Conservation (phyloP, 2,797 vertebrate species). For the Lates japonicus region DNA sequence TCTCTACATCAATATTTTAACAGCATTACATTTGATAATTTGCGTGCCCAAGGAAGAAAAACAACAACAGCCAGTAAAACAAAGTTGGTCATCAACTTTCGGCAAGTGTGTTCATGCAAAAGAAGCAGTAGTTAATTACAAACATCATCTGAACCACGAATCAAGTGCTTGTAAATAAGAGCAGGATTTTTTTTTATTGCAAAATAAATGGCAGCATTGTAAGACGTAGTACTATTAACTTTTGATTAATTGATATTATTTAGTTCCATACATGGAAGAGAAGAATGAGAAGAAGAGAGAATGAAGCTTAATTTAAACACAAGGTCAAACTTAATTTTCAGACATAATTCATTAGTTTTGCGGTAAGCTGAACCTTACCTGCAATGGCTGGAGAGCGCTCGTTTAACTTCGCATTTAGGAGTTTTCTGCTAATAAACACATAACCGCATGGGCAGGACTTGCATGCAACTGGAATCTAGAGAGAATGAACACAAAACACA, state of each 20-base stretch:
- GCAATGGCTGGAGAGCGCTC: conserved; percentile 90
- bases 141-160: neutral
- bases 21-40: no score
- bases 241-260: neutral
- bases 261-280: neutral
- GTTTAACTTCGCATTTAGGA: conserved; percentile 93
- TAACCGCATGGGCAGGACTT: conserved; percentile 98
- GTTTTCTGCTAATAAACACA: conserved; percentile 98
- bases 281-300: neutral
- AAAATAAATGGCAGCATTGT: neutral
- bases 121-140: neutral
- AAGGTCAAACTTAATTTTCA: neutral
- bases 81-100: no score
- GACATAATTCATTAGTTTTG: neutral
- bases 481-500: conserved; percentile 44
- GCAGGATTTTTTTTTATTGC: neutral
- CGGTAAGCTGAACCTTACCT: conserved; percentile 83
- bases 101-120: neutral
- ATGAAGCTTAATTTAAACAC: neutral
- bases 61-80: no score
- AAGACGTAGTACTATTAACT: neutral
- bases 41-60: no score
- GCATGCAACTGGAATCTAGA: conserved; percentile 97
- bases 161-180: neutral
- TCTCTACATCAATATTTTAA: no score